Base-by-base conservation (phyloP, 2,113 vertebrate species). In the Ardeotis arabs region DNA sequence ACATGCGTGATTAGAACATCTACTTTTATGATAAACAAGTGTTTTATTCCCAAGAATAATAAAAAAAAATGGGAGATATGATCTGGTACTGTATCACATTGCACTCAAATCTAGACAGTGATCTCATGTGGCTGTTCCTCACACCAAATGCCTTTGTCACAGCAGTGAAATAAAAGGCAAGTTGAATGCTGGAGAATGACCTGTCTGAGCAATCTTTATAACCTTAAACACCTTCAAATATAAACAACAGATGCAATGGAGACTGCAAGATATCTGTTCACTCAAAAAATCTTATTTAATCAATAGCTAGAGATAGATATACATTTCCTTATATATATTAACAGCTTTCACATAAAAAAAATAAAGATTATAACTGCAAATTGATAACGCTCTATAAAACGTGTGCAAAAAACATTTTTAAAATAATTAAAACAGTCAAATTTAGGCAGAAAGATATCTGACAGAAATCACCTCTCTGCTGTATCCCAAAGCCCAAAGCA, bases 351-450 rank as follows among this genome's bases (percentile, higher is more conserved):
- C 0, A 2, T 28, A 19, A 31, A 60, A 41, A 41, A 81, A 91
- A 81, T 55, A 50, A 67, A 41, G 29, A 68, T 9, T 53, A 19
- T 33, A 79, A 4, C 18, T 82, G 22, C 27, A 60, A 82, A 88
- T 25, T 68, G 8, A 27, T 49, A 88, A 24, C 0, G 3, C 2
- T 75, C 41, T 70, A 21, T 44, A 16, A 91, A 87, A 66, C 0
- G 10, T 9, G 3, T 28, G 12, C 10, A 73, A 84, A 84, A 4
- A 1, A 3, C 1, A 1, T 24, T 52, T 83, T 75, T 24, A 1
- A 44, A 87, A 81, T 8, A 62, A 16, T 17, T 45, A 29, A 35
- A 41, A 0, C 6, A 47, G 10, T 28, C 24, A 72, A 53, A 79
- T 83, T 70, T 58, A 82, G 17, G 16, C 8, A 39, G 81, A 75